A percentile compares a stretch with the other conserved stretches of the same genome.
phyloP scores from a whole-genome alignment of 1,140 invertebrate genomes.

The Drosophila seguyi region DNA sequence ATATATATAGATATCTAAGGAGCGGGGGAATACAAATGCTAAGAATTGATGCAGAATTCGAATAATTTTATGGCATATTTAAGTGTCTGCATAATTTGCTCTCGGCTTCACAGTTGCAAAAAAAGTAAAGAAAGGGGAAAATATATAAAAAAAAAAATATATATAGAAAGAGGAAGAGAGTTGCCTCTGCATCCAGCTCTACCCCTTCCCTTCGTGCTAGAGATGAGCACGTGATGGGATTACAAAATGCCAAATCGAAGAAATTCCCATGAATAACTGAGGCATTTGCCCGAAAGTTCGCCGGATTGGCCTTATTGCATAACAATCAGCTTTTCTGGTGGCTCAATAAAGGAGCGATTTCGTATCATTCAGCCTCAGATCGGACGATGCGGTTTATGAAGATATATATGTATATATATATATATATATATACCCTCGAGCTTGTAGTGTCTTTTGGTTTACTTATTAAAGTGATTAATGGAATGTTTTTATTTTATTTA shows the following conservation, averaged over 20 bases:
- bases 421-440: not conserved
- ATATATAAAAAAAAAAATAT: not conserved
- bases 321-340: slow-evolving; percentile 27
- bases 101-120: slow-evolving; percentile 37
- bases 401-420: not conserved
- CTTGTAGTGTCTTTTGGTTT: not conserved
- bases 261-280: slow-evolving; percentile 41
- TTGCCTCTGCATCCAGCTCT: slow-evolving; percentile 20
- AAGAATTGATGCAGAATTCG: slow-evolving; percentile 71
- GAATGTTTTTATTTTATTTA: no score
- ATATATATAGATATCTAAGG: not conserved
- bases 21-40: slow-evolving; percentile 32
- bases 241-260: slow-evolving; percentile 39
- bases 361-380: slow-evolving; percentile 4
- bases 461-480: not conserved
- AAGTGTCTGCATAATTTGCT: slow-evolving; percentile 77
- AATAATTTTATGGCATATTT: slow-evolving; percentile 83
- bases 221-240: slow-evolving; percentile 52
- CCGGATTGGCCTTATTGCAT: slow-evolving; percentile 24
- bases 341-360: slow-evolving; percentile 23
- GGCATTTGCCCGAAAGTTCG: slow-evolving; percentile 18
- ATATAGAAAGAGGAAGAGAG: slow-evolving; percentile 7
- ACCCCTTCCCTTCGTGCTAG: slow-evolving; percentile 18
- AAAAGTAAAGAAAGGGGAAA: not conserved
- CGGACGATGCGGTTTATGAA: not conserved